Evolutionary conservation across 2,797 vertebrate species (phyloP).

Genomic region (Sparus aurata): DNA sequence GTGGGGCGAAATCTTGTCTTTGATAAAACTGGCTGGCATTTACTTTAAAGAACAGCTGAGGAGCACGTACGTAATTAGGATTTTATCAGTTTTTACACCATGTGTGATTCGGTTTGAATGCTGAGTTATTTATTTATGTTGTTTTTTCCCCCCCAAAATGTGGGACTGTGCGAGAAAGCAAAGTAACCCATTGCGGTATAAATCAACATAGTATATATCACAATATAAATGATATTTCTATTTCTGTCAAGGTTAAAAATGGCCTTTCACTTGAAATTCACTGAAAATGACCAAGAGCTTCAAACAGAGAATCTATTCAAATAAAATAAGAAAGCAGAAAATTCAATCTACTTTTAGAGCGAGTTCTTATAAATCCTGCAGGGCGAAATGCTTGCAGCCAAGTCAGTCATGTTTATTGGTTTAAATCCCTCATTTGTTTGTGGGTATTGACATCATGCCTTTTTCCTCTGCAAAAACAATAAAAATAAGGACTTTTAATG

Average conservation of each 20-base stretch:
- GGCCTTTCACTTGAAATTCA: background rate
- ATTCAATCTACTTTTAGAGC: background rate
- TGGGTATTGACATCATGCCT: background rate
- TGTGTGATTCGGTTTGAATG: background rate
- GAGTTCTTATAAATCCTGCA: no score
- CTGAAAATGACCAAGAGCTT: background rate
- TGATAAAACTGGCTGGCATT: slow-evolving; percentile 8
- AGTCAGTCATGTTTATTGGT: background rate
- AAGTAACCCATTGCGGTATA: background rate
- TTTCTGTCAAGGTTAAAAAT: background rate
- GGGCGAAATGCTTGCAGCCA: background rate
- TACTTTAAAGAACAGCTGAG: background rate
- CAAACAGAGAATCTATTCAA: background rate
- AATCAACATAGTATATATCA: background rate
- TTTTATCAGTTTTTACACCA: background rate
- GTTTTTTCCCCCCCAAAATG: background rate
- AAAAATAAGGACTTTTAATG: background rate
- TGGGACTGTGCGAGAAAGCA: background rate
- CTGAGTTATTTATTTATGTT: background rate
- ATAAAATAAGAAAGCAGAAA: background rate
- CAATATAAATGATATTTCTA: background rate
- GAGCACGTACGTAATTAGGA: background rate
- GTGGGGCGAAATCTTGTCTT: background rate
- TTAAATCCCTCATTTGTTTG: background rate
- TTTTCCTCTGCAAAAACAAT: background rate